Percentiles rank a stretch among this genome's conserved stretches.
phyloP scores from a whole-genome alignment of 1,140 invertebrate genomes.

The Lordiphosa stackelbergi region DNA sequence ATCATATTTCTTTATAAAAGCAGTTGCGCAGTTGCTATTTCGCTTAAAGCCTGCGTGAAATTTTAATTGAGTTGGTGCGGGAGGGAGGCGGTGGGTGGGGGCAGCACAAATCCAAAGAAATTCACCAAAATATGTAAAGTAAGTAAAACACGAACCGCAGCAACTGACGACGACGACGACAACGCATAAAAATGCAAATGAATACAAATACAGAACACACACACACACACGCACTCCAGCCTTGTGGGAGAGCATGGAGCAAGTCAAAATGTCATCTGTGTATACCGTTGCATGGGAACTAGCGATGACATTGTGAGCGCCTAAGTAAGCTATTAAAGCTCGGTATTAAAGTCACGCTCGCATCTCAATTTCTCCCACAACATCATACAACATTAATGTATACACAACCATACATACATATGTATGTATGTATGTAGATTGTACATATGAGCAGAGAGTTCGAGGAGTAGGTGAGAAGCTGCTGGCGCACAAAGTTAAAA shows the following conservation, averaged over 20 bases:
- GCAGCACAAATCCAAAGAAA: slow-evolving; percentile 8
- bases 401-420: too few species aligned
- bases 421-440: not conserved
- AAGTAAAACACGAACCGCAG: slow-evolving; percentile 34
- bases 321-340: slow-evolving; percentile 1
- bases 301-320: slow-evolving; percentile 1
- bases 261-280: slow-evolving; percentile 43
- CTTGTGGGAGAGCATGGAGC: slow-evolving; percentile 17
- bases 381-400: slow-evolving; percentile 2
- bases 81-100: not conserved
- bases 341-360: slow-evolving; percentile 3
- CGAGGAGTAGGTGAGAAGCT: slow-evolving; percentile 31
- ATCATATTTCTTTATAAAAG: too few species aligned
- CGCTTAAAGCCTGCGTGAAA: slow-evolving; percentile 10
- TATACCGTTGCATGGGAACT: slow-evolving; percentile 25
- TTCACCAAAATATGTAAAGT: slow-evolving; percentile 23
- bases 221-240: not conserved
- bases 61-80: slow-evolving; percentile 11
- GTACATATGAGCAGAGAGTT: slow-evolving; percentile 5
- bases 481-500: slow-evolving; percentile 50
- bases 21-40: slow-evolving; percentile 9
- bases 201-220: slow-evolving; percentile 15
- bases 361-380: not conserved
- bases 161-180: slow-evolving; percentile 21
- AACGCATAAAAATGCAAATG: slow-evolving; percentile 59